Conservation (phyloP, 2,113 vertebrate species). For the Dinomys branickii region DNA sequence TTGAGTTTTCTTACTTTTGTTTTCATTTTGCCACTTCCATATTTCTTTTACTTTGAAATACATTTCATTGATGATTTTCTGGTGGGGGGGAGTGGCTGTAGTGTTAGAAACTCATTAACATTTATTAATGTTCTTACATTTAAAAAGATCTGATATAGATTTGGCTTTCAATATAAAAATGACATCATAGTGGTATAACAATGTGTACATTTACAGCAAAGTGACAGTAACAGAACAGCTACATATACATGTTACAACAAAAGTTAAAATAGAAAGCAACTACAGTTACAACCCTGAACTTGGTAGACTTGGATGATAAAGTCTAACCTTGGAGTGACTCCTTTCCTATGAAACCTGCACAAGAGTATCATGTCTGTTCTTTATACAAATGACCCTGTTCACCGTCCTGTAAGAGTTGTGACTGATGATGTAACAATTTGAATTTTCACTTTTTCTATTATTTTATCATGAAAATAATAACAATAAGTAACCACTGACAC, state of each 20-base stretch:
- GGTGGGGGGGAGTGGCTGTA: not conserved
- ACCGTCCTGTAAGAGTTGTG: not conserved
- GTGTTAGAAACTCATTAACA: not conserved
- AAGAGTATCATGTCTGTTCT: not conserved
- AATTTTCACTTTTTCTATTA: not conserved
- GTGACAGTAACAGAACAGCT: not conserved
- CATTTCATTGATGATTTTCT: not conserved
- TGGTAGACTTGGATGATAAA: not conserved
- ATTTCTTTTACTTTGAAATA: not conserved
- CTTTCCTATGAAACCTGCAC: not conserved
- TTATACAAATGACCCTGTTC: not conserved
- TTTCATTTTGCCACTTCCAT: not conserved
- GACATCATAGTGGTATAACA: not conserved
- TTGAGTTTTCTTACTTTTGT: not conserved
- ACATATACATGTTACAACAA: not conserved
- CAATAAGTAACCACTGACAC: not conserved
- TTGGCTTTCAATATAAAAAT: not conserved
- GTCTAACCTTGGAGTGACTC: not conserved
- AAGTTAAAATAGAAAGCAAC: slow-evolving; percentile 19
- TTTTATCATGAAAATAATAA: slow-evolving; percentile 19
- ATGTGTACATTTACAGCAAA: not conserved
- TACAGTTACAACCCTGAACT: not conserved
- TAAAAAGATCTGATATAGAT: not conserved
- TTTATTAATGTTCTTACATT: slow-evolving; percentile 17
- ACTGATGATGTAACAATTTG: not conserved